phyloP scores from a whole-genome alignment of 2,888 invertebrate species.

The Leptopilina syphax region DNA sequence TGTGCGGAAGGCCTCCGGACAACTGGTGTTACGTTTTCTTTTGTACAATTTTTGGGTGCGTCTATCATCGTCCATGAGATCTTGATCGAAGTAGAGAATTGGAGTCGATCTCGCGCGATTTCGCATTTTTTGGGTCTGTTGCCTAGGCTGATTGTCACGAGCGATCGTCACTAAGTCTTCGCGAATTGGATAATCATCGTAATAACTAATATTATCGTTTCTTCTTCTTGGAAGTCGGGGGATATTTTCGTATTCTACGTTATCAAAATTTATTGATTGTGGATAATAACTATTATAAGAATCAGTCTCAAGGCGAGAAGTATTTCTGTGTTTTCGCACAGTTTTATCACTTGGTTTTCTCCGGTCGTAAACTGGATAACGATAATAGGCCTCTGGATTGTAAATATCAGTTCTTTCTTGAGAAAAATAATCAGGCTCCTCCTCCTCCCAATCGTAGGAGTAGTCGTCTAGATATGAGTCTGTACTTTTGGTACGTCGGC shows the following conservation, averaged over 20 bases:
- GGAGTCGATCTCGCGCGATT: slow-evolving; percentile 73
- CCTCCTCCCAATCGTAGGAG: slow-evolving; percentile 61
- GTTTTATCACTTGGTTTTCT: slow-evolving; percentile 35
- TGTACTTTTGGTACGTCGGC: slow-evolving; percentile 67
- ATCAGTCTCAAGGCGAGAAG: slow-evolving; percentile 53
- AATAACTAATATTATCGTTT: slow-evolving; percentile 55
- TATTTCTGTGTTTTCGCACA: slow-evolving; percentile 48
- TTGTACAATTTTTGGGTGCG: slow-evolving; percentile 59
- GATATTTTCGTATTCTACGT: slow-evolving; percentile 31
- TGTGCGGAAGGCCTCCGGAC: slow-evolving; percentile 62
- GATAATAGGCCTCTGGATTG: slow-evolving; percentile 47
- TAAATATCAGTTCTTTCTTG: slow-evolving; percentile 50
- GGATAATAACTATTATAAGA: slow-evolving; percentile 49
- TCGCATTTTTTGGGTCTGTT: slow-evolving; percentile 62
- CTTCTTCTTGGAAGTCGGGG: slow-evolving; percentile 50
- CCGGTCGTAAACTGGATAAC: slow-evolving; percentile 35
- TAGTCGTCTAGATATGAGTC: slow-evolving; percentile 68
- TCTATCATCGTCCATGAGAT: slow-evolving; percentile 56
- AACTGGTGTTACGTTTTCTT: slow-evolving; percentile 69
- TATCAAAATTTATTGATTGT: slow-evolving; percentile 29
- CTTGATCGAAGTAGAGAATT: slow-evolving; percentile 66
- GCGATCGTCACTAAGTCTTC: slow-evolving; percentile 46
- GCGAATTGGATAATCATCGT: slow-evolving; percentile 62
- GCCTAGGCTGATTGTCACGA: slow-evolving; percentile 54
- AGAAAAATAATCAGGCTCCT: slow-evolving; percentile 58